Base-by-base conservation (phyloP, 2,888 invertebrate species). In the Ormyrus nitidulus region DNA sequence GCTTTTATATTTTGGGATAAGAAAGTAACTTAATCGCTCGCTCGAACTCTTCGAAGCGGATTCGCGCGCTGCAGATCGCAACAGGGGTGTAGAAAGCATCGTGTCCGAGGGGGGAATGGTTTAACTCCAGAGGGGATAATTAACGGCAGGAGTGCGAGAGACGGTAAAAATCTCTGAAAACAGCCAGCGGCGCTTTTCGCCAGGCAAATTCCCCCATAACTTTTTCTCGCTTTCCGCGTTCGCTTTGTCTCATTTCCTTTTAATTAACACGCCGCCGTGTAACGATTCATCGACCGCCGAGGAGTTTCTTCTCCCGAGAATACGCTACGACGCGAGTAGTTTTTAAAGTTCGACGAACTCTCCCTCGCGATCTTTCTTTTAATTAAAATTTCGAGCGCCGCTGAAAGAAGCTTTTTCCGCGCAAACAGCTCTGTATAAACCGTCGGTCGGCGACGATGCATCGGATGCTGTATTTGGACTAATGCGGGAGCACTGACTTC, bases 41-140 rank as follows among this genome's bases (percentile, higher is more conserved):
- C 34, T 34, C 5, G 49, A 71, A 7, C 5, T 65, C 34, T 4
- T 34, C 34, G 34, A 34, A 19, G 0, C 13, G 54, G 62, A 1
- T 48, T 74, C 11, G 9, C 49, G 48, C n/a, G 11, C 49, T 54
- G 46, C 48, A 13, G 44, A 11, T 46, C 6, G 49, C n/a, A 51
- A 19, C 19, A 19, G 53, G 68, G 19, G 19, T 54, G 59, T 6
- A 68, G 9, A 10, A 34, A 59, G n/a, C 2, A 53, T 44, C n/a
- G 48, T n/a, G 34, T 2, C 4, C 11, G n/a, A 4, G 8, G 51
- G 8, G 6, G 9, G 13, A 8, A 11, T n/a, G 34, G 13, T 68
- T 7, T 66, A 46, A n/a, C 70, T 70, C 61, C 49, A 34, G 48
- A 70, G 64, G 56, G 64, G 64, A 77, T 70, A 70, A 70, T 77